Conservation (phyloP, 2,797 vertebrate genomes). For the Siniperca undulata region DNA sequence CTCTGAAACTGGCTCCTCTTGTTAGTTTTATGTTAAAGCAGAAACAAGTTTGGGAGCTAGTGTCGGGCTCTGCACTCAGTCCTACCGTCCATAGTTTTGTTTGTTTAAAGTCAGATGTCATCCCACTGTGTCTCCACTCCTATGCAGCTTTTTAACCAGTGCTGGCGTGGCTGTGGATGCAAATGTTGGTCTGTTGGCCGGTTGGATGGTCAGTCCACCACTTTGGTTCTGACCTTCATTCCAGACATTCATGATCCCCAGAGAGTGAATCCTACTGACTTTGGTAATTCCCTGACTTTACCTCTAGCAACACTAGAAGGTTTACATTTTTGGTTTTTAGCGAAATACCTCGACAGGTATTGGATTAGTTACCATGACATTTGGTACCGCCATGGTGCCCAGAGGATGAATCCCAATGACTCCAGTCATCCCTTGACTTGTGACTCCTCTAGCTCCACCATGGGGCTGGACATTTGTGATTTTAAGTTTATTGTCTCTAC, state of each 20-base stretch:
- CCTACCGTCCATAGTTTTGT: constrained; percentile 6
- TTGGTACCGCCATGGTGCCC: background rate
- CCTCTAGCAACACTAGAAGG: too few relatives aligned
- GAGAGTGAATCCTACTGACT: too few relatives aligned
- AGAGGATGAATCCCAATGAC: background rate
- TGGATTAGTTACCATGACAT: too few relatives aligned
- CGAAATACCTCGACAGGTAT: background rate
- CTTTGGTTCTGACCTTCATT: too few relatives aligned
- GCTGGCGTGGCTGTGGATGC: background rate
- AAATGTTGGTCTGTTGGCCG: background rate
- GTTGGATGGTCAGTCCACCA: too few relatives aligned
- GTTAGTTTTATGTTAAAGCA: background rate
- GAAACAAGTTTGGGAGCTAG: background rate
- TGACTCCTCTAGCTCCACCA: background rate
- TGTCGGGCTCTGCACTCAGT: background rate
- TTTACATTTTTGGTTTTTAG: too few relatives aligned
- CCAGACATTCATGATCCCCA: too few relatives aligned
- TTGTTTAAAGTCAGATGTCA: constrained; percentile 31
- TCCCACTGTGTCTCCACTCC: background rate
- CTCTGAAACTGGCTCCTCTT: background rate
- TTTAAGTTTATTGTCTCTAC: background rate
- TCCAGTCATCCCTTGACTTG: background rate
- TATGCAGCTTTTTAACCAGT: background rate
- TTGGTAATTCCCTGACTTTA: background rate
- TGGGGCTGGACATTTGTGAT: background rate